These are phyloP conservation scores for Oostethus manadensis DNA, from an alignment of 2,113 vertebrate species.

Conservation along the genomic window DNA sequence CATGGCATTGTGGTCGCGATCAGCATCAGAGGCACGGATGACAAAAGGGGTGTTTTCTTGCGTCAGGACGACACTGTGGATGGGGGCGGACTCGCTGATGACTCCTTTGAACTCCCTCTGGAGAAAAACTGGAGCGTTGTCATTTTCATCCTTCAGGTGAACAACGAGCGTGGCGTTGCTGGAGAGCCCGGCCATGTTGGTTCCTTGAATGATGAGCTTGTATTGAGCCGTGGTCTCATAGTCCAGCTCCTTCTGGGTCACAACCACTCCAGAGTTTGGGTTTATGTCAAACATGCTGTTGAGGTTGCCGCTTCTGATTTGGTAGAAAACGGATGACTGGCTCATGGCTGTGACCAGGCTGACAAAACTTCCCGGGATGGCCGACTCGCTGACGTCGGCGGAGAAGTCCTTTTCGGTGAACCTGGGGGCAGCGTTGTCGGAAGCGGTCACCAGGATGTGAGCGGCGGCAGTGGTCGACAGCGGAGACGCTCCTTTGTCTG, in stretches of 20 bases:
- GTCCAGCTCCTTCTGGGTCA: constrained; percentile 83
- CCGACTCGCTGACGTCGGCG: constrained; percentile 83
- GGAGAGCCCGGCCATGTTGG: constrained; percentile 91
- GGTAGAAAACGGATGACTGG: constrained; percentile 90
- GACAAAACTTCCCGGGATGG: constrained; percentile 80
- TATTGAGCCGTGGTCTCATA: constrained; percentile 83
- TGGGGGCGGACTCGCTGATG: constrained; percentile 83
- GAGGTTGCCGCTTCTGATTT: constrained; percentile 87
- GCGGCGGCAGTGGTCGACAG: constrained; percentile 81
- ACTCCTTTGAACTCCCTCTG: constrained; percentile 82
- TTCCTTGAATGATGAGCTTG: constrained; percentile 82
- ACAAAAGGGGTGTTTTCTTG: constrained; percentile 83
- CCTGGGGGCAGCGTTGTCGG: constrained; percentile 89
- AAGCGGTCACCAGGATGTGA: constrained; percentile 82
- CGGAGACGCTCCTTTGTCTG: constrained; percentile 80
- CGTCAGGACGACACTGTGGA: constrained; percentile 87
- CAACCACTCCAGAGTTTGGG: constrained; percentile 88
- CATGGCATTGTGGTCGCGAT: constrained; percentile 85
- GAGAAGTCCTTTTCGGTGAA: constrained; percentile 85
- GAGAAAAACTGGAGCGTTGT: constrained; percentile 83
- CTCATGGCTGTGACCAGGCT: constrained; percentile 81
- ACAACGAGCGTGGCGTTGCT: constrained; percentile 80
- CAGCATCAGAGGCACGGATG: constrained; percentile 84
- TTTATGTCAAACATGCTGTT: constrained; percentile 84
- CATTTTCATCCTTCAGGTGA: constrained; percentile 92